phyloP scores from a whole-genome alignment of 1,140 invertebrate genomes.

The Uloborus diversus region DNA sequence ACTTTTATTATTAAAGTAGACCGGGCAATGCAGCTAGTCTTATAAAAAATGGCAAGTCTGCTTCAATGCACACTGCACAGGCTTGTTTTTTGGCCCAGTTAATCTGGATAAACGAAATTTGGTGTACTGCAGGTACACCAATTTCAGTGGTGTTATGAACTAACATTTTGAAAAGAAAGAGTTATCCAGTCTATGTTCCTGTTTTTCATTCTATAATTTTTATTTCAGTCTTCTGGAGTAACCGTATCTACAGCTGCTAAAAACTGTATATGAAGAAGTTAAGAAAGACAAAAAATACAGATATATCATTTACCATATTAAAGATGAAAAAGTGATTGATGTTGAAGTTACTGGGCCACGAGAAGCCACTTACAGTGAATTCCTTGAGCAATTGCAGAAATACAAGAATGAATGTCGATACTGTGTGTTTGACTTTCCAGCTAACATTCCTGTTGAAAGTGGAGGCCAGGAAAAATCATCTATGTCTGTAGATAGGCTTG shows the following conservation, averaged over 20 bases:
- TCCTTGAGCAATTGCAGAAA: slow-evolving; percentile 89
- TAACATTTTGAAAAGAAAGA: too few species aligned
- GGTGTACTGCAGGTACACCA: too few species aligned
- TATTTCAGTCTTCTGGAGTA: slow-evolving; percentile 87
- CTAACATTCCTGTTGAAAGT: slow-evolving; percentile 60
- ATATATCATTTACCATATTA: slow-evolving; percentile 94
- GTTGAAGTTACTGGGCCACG: slow-evolving; percentile 70
- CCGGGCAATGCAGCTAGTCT: too few species aligned
- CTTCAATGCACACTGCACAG: too few species aligned
- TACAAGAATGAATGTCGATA: slow-evolving; percentile 82
- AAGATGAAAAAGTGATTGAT: slow-evolving; percentile 80
- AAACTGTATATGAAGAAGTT: slow-evolving; percentile 94
- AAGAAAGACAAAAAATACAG: slow-evolving; percentile 97
- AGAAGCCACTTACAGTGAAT: slow-evolving; percentile 87
- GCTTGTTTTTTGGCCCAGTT: too few species aligned
- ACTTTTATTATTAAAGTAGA: too few species aligned
- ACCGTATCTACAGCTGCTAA: slow-evolving; percentile 93
- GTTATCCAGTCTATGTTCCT: too few species aligned
- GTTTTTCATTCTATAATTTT: too few species aligned
- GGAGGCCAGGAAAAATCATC: slow-evolving; percentile 59
- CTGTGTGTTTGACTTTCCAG: slow-evolving; percentile 87
- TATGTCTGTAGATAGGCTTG: slow-evolving; percentile 72
- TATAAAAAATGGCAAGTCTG: too few species aligned
- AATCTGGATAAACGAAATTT: too few species aligned
- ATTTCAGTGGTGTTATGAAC: too few species aligned